Percentiles rank a stretch among this genome's conserved stretches.
Evolutionary conservation across 1,140 invertebrate species (phyloP).

Genomic region (Pomacea maculata): DNA sequence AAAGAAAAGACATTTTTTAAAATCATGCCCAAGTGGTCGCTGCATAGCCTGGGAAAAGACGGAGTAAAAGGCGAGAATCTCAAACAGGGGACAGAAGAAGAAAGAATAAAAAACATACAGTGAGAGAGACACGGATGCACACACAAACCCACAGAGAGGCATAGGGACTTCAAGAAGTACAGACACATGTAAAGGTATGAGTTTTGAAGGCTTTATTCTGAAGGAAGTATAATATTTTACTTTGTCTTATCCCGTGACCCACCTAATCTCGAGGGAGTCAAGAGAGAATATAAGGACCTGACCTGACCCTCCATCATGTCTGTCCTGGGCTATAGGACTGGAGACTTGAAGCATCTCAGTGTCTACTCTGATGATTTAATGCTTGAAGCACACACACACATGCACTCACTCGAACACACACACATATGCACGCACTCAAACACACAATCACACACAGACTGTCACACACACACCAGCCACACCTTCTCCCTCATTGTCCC

Average conservation of each 20-base stretch:
- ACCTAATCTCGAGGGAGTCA: no score
- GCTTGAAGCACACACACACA: not conserved
- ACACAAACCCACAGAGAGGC: not conserved
- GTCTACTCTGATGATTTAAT: no score
- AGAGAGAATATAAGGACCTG: not conserved
- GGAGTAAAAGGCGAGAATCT: no score
- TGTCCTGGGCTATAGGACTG: not conserved
- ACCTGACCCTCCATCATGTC: not conserved
- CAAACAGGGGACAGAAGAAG: no score
- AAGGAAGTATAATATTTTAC: no score
- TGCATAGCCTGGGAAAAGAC: no score
- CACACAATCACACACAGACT: slow-evolving; percentile 3
- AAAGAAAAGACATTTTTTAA: no score
- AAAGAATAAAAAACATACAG: not conserved
- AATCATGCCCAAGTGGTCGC: no score
- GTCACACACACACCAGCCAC: no score
- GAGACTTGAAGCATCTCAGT: not conserved
- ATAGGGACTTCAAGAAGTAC: not conserved
- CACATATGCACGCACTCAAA: slow-evolving; percentile 11
- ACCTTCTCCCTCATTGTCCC: not conserved
- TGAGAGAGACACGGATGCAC: not conserved
- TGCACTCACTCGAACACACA: not conserved
- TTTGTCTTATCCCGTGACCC: no score
- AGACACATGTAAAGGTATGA: not conserved
- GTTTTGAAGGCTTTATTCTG: no score